Conservation (phyloP, 2,888 invertebrate genomes). For the Scaptomyza tumidula region DNA sequence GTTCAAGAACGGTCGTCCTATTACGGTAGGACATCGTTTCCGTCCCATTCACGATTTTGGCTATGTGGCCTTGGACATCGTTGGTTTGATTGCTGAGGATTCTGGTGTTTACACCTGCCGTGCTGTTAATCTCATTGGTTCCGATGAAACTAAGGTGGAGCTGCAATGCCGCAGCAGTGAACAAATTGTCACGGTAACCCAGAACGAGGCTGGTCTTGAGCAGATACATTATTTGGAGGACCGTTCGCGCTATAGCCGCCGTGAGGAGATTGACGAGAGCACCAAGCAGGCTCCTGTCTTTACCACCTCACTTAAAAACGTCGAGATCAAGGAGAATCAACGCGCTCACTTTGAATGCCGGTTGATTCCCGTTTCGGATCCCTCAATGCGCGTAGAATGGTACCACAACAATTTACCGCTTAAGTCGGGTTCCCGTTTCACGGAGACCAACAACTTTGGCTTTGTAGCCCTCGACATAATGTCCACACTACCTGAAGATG, state of each 20-base stretch:
- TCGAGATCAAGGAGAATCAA: slow-evolving; percentile 97
- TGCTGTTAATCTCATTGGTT: slow-evolving; percentile 95
- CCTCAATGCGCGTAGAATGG: slow-evolving; percentile 97
- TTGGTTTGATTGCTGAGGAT: slow-evolving; percentile 98
- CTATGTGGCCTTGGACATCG: slow-evolving; percentile 98
- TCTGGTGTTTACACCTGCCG: slow-evolving; percentile 96
- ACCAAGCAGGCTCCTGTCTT: slow-evolving; percentile 97
- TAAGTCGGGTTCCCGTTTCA: slow-evolving; percentile 97
- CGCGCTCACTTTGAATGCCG: slow-evolving; percentile 97
- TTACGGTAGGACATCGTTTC: slow-evolving; percentile 97
- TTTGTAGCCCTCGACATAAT: slow-evolving; percentile 98
- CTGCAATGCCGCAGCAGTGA: slow-evolving; percentile 90
- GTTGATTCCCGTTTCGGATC: slow-evolving; percentile 96
- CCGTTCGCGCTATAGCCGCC: slow-evolving; percentile 90
- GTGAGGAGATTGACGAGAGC: slow-evolving; percentile 91
- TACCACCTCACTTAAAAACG: slow-evolving; percentile 95
- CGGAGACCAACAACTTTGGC: slow-evolving; percentile 98
- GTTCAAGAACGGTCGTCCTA: slow-evolving; percentile 97
- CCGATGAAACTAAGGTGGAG: slow-evolving; percentile 92
- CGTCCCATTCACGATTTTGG: slow-evolving; percentile 99
- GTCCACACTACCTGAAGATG: slow-evolving; percentile 97
- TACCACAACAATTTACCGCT: slow-evolving; percentile 95
- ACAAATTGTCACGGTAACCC: slow-evolving; percentile 93
- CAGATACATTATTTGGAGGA: slow-evolving; percentile 96
- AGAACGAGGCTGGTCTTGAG: slow-evolving; percentile 94